Evolutionary conservation across 2,888 invertebrate genomes (phyloP), one percentile per base, ranked within the genome.

Genomic region (Leptogaster cylindrica): DNA sequence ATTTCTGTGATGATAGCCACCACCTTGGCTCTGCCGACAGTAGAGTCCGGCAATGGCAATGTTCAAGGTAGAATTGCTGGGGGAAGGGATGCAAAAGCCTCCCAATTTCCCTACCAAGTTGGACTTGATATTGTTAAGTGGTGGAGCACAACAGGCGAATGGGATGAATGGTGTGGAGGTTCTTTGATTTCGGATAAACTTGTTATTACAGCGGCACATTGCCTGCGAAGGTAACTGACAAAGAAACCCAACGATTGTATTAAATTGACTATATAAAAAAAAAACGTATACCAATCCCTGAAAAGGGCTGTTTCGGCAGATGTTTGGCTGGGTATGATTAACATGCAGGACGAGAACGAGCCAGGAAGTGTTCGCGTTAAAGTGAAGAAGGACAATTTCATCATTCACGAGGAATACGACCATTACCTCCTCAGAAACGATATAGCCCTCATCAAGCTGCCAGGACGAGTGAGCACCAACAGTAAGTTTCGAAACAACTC

Each of bases 401-500:
- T 63, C 18, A 28, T 36, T n/a, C 63, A 63, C 20, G 63, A 63
- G 28, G 31, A 63, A 3, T 63, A 33, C 8, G 48, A 33, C 23
- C 18, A 48, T 28, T 33, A 52, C 12, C 16, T 52, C 3, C 18
- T 52, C n/a, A 28, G 14, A 10, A 48, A 65, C 14, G 65, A 65
- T 31, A 65, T 65, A 14, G 65, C 65, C 2, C 36, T 65, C 10
- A 50, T 65, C 6, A 65, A 50, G 12, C 50, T 65, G n/a, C 65
- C 65, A 2, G 14, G 20, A 1, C 16, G 31, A 48, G 33, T 65
- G n/a, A 46, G 23, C 6, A 33, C 36, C 3, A 33, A 14, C 25
- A 33, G 65, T 65, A 46, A 63, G 28, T 31, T 10, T 3, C 31
- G 6, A 7, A 31, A 31, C 6, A 31, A 31, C 6, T 8, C 6